Conservation (phyloP, 2,797 vertebrate genomes). For the Nothura maculosa region DNA sequence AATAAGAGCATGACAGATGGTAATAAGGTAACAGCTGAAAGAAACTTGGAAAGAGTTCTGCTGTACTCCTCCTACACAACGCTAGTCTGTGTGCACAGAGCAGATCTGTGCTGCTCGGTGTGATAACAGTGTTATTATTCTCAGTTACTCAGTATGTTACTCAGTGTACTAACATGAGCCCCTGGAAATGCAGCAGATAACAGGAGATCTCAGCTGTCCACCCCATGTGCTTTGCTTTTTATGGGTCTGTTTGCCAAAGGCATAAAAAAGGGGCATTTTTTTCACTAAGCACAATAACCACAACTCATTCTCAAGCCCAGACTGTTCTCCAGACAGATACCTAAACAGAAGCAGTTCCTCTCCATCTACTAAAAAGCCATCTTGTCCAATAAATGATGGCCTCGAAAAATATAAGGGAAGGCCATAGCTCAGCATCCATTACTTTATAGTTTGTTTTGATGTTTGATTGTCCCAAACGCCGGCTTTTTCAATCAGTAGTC, state of each 20-base stretch:
- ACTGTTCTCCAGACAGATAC: neutral
- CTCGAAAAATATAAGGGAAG: neutral
- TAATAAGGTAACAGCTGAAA: neutral
- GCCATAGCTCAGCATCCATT: neutral
- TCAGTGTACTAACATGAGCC: neutral
- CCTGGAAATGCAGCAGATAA: neutral
- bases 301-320: neutral
- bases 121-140: neutral
- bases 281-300: neutral
- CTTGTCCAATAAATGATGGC: neutral
- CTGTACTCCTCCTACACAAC: neutral
- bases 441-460: neutral
- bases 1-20: neutral
- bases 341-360: neutral
- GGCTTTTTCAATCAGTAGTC: neutral
- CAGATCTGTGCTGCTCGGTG: neutral
- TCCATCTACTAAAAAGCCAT: neutral
- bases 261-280: neutral
- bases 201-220: neutral
- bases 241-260: neutral
- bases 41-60: neutral
- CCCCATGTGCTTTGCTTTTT: fast-evolving
- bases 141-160: neutral
- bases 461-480: neutral
- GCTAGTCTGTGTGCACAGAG: neutral